phyloP scores from a whole-genome alignment of 2,113 vertebrate genomes.

The Equus quagga region DNA sequence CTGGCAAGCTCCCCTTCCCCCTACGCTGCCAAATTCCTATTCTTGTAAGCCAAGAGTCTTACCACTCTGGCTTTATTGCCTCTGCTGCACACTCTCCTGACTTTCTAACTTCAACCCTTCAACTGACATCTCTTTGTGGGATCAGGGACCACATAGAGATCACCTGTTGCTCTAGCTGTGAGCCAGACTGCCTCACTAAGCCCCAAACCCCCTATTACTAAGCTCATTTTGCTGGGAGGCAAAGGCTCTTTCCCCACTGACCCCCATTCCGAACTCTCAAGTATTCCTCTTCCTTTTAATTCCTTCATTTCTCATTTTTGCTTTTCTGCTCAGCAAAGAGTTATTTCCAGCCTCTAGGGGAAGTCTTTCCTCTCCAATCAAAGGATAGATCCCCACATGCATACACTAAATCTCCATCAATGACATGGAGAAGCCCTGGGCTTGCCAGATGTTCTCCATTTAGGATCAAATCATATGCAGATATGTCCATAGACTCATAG shows the following conservation, averaged over 20 bases:
- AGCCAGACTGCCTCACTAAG: not conserved
- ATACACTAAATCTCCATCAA: not conserved
- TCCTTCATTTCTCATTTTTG: slow-evolving; percentile 8
- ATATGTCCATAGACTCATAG: not conserved
- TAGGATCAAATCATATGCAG: not conserved
- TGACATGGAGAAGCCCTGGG: not conserved
- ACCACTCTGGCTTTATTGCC: slow-evolving; percentile 9
- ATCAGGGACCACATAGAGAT: not conserved
- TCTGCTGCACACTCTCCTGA: not conserved
- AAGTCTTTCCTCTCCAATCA: not conserved
- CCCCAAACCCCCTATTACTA: not conserved
- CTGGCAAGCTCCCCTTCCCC: slow-evolving; percentile 44
- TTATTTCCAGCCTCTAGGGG: slow-evolving; percentile 7
- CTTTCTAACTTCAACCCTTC: not conserved
- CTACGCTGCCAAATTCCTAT: slow-evolving; percentile 55
- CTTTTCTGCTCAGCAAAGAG: not conserved
- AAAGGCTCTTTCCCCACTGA: not conserved
- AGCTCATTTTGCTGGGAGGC: not conserved
- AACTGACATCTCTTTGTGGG: not conserved
- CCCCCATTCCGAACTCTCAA: not conserved
- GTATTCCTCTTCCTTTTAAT: not conserved
- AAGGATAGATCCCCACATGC: not conserved
- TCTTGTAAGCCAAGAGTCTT: slow-evolving; percentile 62
- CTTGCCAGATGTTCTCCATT: not conserved
- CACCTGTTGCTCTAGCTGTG: slow-evolving; percentile 22